A percentile compares a stretch with the other conserved stretches of the same genome.
Evolutionary conservation across 2,797 vertebrate species (phyloP).

Genomic region (Phalanger gymnotis): DNA sequence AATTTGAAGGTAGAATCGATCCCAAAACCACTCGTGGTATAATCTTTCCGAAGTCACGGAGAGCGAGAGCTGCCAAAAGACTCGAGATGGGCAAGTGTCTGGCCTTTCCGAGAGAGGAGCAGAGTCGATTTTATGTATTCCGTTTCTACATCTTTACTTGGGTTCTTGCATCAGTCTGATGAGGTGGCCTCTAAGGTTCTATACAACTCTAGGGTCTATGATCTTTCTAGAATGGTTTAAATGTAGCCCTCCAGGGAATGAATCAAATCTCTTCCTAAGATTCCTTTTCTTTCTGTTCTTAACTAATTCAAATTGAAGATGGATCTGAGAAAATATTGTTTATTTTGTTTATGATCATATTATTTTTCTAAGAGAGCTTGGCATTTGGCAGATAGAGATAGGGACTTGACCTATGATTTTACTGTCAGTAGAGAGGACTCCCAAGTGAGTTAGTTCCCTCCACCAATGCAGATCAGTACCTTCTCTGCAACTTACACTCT

Average conservation of each 20-base stretch:
- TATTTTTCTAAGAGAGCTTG: conserved; percentile 32
- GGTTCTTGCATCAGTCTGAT: not conserved
- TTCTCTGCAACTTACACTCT: not conserved
- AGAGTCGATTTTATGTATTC: not conserved
- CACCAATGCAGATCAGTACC: not conserved
- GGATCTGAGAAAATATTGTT: conserved; percentile 33
- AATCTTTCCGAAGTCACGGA: not conserved
- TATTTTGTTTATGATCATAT: conserved; percentile 1
- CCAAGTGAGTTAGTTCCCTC: not conserved
- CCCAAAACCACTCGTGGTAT: not conserved
- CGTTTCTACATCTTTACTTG: not conserved
- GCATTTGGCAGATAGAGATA: not conserved
- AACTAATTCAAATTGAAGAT: conserved; percentile 45
- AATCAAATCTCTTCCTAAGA: not conserved
- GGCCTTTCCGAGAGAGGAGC: not conserved
- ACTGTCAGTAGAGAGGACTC: not conserved
- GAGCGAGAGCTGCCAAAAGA: not conserved
- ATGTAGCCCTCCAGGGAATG: not conserved
- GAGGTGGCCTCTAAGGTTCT: not conserved
- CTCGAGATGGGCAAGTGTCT: not conserved
- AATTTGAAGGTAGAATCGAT: not conserved
- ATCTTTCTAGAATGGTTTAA: conserved; percentile 18
- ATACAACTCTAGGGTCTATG: not conserved
- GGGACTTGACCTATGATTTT: not conserved
- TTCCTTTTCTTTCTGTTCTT: not conserved